Conservation (phyloP, 1,140 invertebrate species). For the Hyposmocoma kahamanoa region DNA sequence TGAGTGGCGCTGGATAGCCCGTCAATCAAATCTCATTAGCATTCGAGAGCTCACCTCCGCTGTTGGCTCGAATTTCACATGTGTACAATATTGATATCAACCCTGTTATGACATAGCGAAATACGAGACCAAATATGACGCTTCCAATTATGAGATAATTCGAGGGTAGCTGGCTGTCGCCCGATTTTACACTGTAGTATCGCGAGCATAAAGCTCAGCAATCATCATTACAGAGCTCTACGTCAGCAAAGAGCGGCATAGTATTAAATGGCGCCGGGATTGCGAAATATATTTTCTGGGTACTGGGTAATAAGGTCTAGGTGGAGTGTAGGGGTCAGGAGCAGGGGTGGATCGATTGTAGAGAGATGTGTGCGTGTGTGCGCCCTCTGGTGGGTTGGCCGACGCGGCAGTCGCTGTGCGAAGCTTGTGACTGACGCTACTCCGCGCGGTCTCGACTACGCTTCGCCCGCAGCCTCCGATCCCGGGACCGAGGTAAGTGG, state of each 20-base stretch:
- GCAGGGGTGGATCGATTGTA: constrained; percentile 2
- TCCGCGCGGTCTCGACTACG: neutral
- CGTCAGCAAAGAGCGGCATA: constrained; percentile 32
- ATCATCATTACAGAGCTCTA: constrained; percentile 36
- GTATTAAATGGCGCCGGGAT: neutral
- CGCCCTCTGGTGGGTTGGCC: too few species aligned
- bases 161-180: neutral
- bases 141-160: neutral
- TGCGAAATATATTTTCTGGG: constrained; percentile 19
- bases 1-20: too few species aligned
- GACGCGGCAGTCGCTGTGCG: too few species aligned
- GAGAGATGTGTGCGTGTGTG: too few species aligned
- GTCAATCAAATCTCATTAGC: neutral
- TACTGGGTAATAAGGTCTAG: constrained; percentile 11
- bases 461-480: neutral
- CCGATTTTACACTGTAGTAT: constrained; percentile 8
- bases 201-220: constrained; percentile 24
- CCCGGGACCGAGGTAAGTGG: neutral
- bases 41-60: neutral
- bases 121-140: constrained; percentile 1
- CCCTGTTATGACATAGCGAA: neutral
- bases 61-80: neutral
- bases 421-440: too few species aligned
- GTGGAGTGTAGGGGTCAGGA: neutral
- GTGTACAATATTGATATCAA: neutral